Percentiles rank a stretch among this genome's conserved stretches.
Evolutionary conservation across 2,888 invertebrate genomes (phyloP).

Genomic region (Malthinus seriepunctatus): DNA sequence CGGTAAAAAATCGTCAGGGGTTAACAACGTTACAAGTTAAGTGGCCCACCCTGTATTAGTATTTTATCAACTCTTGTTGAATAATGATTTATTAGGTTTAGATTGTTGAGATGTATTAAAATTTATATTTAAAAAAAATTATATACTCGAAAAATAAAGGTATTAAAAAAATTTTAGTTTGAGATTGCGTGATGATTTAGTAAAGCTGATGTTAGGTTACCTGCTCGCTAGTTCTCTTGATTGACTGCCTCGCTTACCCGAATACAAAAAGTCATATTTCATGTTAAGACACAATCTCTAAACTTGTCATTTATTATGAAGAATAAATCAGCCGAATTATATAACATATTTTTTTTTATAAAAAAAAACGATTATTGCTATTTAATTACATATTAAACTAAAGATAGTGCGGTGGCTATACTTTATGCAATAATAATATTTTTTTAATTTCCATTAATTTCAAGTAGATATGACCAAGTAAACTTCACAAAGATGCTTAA

Average conservation of each 20-base stretch:
- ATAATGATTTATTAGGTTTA: too few relatives aligned
- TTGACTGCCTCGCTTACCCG: constrained; percentile 25
- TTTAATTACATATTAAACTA: not conserved
- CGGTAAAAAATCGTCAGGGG: too few relatives aligned
- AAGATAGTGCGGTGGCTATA: not conserved
- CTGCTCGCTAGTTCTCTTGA: constrained; percentile 34
- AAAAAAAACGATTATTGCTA: not conserved
- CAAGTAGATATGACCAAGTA: not conserved
- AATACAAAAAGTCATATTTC: constrained; percentile 25
- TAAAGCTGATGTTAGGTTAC: constrained; percentile 36
- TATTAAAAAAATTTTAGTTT: constrained; percentile 4
- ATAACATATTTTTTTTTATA: constrained; percentile 1
- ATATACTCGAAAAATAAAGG: not conserved
- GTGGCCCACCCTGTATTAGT: too few relatives aligned
- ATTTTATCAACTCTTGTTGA: too few relatives aligned
- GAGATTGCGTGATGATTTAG: constrained; percentile 34
- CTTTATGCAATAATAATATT: not conserved
- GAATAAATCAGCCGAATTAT: constrained; percentile 16
- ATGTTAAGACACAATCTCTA: constrained; percentile 28
- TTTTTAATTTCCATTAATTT: not conserved
- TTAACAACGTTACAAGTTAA: too few relatives aligned
- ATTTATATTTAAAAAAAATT: not conserved
- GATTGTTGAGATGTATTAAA: not conserved
- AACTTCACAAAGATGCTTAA: constrained; percentile 6
- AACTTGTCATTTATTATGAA: constrained; percentile 27